Conservation (phyloP, 2,113 vertebrate genomes). For the Micronycteris hirsuta region DNA sequence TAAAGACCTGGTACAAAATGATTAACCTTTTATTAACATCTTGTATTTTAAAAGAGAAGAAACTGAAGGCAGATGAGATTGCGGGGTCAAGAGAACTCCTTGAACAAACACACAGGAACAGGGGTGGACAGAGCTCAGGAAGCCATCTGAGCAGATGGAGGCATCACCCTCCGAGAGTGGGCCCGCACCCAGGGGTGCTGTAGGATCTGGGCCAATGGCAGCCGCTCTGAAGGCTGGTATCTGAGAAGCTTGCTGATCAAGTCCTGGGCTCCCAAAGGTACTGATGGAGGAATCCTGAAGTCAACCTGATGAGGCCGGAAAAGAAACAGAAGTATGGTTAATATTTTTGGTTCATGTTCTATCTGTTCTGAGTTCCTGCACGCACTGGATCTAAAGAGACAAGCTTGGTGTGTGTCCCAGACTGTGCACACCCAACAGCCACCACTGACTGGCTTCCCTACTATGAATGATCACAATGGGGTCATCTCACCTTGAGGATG, state of each 20-base stretch:
- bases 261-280: constrained; percentile 84
- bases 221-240: constrained; percentile 82
- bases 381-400: background rate
- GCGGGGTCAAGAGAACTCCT: background rate
- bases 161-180: constrained; percentile 85
- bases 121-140: background rate
- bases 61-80: background rate
- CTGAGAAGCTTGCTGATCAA: constrained; percentile 87
- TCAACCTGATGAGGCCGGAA: constrained; percentile 50
- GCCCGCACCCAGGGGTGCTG: constrained; percentile 86
- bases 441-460: rapidly evolving
- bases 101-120: background rate
- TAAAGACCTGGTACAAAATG: background rate
- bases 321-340: background rate
- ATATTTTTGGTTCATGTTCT: background rate
- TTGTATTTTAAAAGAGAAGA: background rate
- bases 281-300: constrained; percentile 75
- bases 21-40: constrained; percentile 29
- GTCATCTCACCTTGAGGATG: constrained; percentile 74
- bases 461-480: rapidly evolving
- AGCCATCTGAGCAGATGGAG: constrained; percentile 58
- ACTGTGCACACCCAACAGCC: background rate
- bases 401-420: background rate
- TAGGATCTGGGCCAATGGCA: constrained; percentile 81
- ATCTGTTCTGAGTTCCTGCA: background rate